Evolutionary conservation across 2,113 vertebrate genomes (phyloP), one percentile per base, ranked within the genome.

Genomic region (Corythaeola cristata): DNA sequence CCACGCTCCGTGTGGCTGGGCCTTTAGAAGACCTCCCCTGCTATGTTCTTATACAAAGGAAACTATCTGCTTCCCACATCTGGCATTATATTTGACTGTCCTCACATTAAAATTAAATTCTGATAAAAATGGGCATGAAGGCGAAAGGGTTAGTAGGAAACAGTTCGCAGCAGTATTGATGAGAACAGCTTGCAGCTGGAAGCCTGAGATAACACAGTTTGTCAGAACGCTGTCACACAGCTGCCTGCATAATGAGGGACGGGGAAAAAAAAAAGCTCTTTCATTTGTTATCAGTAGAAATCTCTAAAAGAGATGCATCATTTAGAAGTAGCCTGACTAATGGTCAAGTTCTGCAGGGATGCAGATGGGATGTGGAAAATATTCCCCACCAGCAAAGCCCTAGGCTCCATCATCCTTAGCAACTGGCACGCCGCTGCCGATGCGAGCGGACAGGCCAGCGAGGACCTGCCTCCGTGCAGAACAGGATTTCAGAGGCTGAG

Each of bases 201-300:
- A 98, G 98, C 94, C 97, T 94, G 86, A 98, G 98, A 98, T 98
- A 98, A 98, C 96, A 96, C 97, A 98, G 98, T 98, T 98, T 98
- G 98, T 97, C 98, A 98, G 98, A 97, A 17, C 79, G 89, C 96
- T 97, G 97, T 98, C 98, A 98, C 96, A 97, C 95, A 97, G 98
- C 98, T 98, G 98, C 94, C 97, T 98, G 97, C 96, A 98, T 98
- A 98, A 98, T 97, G 97, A 98, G 97, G 97, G 92, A 98, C 96
- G 94, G 89, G 27, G 56, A 45, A 82, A 95, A 64, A 93, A 85
- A 90, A 87, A 79, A 4, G 62, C 84, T 88, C 97, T 96, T 98
- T 96, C 88, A 96, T 98, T 98, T 98, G 96, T 98, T 97, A 98
- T 97, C 97, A 91, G 97, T 92, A 33, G 55, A 87, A 90, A 96